Conservation (phyloP, 2,797 vertebrate genomes). For the Brachymystax lenok region DNA sequence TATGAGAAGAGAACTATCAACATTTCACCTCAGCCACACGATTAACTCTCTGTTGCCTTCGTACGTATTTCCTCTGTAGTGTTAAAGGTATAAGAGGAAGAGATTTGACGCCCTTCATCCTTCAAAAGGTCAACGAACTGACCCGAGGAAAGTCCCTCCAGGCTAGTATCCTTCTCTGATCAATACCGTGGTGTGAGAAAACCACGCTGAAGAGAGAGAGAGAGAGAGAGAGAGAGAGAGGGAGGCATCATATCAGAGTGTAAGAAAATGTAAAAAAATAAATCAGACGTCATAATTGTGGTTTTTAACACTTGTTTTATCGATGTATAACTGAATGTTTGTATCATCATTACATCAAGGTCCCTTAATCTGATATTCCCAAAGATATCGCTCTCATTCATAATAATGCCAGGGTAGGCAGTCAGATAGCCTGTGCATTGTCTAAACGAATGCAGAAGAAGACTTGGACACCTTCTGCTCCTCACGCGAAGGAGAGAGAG, state of each 20-base stretch:
- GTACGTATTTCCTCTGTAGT: slow-evolving; percentile 35
- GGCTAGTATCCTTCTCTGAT: slow-evolving; percentile 85
- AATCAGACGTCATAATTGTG: background rate
- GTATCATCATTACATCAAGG: slow-evolving; percentile 9
- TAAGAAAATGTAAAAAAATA: background rate
- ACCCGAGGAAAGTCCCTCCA: slow-evolving; percentile 83
- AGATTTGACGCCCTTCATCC: slow-evolving; percentile 87
- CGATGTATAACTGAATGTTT: background rate
- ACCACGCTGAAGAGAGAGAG: background rate
- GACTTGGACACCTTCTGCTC: slow-evolving; percentile 9
- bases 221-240: background rate
- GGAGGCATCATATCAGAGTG: slow-evolving; percentile 5
- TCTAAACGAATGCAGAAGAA: slow-evolving; percentile 56
- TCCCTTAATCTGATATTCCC: slow-evolving; percentile 59
- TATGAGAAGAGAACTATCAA: background rate
- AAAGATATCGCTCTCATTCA: slow-evolving; percentile 87
- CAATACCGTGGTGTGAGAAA: background rate
- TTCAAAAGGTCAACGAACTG: slow-evolving; percentile 80
- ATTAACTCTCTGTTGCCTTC: background rate
- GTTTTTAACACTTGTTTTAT: background rate
- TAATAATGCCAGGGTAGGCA: slow-evolving; percentile 89
- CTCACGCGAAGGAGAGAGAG: slow-evolving; percentile 25
- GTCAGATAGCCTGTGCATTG: slow-evolving; percentile 84
- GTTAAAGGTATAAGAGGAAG: slow-evolving; percentile 77
- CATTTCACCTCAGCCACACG: background rate